Conservation (phyloP, 2,888 invertebrate genomes). For the Matsumyia berberina region DNA sequence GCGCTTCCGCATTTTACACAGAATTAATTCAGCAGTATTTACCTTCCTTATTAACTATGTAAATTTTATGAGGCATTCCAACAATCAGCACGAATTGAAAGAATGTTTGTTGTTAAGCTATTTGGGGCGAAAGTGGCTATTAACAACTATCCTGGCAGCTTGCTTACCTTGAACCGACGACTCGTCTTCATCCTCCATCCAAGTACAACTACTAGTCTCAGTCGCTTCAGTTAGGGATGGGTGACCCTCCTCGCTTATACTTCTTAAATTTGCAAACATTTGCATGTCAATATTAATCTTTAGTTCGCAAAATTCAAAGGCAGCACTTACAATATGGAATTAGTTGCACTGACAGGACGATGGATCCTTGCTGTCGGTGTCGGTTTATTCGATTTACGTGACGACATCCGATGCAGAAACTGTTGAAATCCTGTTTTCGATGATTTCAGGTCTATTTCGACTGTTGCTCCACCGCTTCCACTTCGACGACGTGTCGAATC, state of each 20-base stretch:
- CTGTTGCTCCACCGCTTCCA: constrained; percentile 40
- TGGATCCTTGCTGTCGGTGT: constrained; percentile 77
- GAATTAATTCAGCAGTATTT: not conserved
- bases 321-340: constrained; percentile 83
- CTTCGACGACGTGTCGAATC: constrained; percentile 42
- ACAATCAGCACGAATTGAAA: not conserved
- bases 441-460: constrained; percentile 57
- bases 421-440: constrained; percentile 82
- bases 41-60: not conserved
- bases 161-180: constrained; percentile 71
- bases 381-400: constrained; percentile 82
- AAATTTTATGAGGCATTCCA: not conserved
- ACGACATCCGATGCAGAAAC: constrained; percentile 83
- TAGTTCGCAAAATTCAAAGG: constrained; percentile 33
- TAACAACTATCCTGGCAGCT: not conserved
- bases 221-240: constrained; percentile 82
- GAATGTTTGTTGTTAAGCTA: not conserved
- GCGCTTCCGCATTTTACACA: too few relatives aligned
- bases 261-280: constrained; percentile 65
- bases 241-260: constrained; percentile 79
- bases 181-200: constrained; percentile 82
- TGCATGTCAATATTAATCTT: constrained; percentile 26
- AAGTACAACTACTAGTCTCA: constrained; percentile 84
- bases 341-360: constrained; percentile 81
- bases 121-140: not conserved